Conservation (phyloP, 1,140 invertebrate genomes). For the Camponotus vicinus region DNA sequence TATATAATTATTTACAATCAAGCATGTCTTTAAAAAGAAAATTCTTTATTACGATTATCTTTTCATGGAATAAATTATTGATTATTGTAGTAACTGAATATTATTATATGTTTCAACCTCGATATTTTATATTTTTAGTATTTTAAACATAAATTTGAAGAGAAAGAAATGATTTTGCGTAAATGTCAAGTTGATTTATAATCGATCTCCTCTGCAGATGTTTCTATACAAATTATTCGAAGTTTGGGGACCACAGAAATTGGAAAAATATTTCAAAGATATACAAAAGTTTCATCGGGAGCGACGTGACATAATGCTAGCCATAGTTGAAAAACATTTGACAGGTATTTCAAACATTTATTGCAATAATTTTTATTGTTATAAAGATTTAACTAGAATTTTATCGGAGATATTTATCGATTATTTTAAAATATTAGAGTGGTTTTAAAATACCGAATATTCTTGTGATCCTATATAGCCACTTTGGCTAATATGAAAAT, state of each 20-base stretch:
- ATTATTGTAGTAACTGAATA: too few relatives aligned
- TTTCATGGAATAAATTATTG: too few relatives aligned
- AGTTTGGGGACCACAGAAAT: constrained; percentile 85
- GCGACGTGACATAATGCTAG: constrained; percentile 86
- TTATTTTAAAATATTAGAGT: not conserved
- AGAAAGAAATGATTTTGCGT: too few relatives aligned
- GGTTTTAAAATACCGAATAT: not conserved
- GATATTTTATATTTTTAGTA: not conserved
- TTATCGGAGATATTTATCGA: not conserved
- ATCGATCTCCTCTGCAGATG: constrained; percentile 80
- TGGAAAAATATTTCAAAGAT: constrained; percentile 85
- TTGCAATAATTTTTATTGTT: not conserved
- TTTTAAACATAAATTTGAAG: not conserved
- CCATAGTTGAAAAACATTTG: constrained; percentile 86
- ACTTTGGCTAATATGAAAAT: not conserved
- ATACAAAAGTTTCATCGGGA: constrained; percentile 87
- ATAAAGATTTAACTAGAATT: not conserved
- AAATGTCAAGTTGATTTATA: not conserved
- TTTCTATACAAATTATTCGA: constrained; percentile 85
- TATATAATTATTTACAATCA: not conserved
- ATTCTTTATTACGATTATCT: not conserved
- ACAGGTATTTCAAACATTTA: constrained; percentile 80
- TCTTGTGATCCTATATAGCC: not conserved
- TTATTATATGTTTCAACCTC: not conserved
- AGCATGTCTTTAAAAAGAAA: not conserved